A percentile compares a stretch with the other conserved stretches of the same genome.
Conservation (phyloP, 1,140 invertebrate species). For the Bombyx mandarina region DNA sequence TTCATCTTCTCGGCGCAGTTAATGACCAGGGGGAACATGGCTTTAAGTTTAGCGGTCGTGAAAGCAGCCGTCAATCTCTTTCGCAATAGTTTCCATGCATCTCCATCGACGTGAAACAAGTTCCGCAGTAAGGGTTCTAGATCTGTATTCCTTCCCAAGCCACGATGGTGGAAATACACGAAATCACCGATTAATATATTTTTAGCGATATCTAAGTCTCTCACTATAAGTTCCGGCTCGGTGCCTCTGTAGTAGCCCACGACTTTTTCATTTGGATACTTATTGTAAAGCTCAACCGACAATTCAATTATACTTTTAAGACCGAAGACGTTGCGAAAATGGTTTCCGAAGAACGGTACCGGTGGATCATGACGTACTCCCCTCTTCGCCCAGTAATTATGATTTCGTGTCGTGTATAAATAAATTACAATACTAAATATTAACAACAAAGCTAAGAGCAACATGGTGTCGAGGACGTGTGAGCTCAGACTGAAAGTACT, state of each 20-base stretch:
- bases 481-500: not conserved
- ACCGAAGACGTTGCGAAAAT: conserved; percentile 26
- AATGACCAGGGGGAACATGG: conserved; percentile 67
- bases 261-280: conserved; percentile 13
- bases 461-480: not conserved
- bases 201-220: conserved; percentile 29
- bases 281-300: conserved; percentile 33
- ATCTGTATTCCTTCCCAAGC: conserved; percentile 35
- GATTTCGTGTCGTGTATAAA: conserved; percentile 4
- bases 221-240: conserved; percentile 15
- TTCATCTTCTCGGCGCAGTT: conserved; percentile 54
- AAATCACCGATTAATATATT: conserved; percentile 34
- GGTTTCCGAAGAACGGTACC: conserved; percentile 8
- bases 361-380: conserved; percentile 7
- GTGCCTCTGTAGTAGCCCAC: conserved; percentile 2
- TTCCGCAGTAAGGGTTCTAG: conserved; percentile 35
- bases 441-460: not conserved
- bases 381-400: conserved; percentile 8
- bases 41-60: conserved; percentile 72
- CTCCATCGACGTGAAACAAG: conserved; percentile 55
- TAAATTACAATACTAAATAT: conserved; percentile 4
- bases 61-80: conserved; percentile 73
- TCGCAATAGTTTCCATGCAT: conserved; percentile 73
- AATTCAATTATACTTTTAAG: conserved; percentile 29
- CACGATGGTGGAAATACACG: conserved; percentile 4